Conservation (phyloP, 2,888 invertebrate species). For the Perithous albicinctus region DNA sequence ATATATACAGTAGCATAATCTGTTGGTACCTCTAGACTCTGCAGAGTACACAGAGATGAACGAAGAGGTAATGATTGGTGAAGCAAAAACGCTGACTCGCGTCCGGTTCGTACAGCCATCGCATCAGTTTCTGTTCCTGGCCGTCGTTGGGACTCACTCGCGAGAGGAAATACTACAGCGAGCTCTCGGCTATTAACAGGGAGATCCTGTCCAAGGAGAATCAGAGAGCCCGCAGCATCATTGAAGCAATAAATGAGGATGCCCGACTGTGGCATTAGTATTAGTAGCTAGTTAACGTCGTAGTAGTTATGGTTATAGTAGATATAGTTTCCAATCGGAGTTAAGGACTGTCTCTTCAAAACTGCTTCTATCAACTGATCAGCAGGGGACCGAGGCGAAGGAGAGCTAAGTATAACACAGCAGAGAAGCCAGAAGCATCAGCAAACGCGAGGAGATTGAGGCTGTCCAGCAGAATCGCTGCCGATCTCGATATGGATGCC, state of each 20-base stretch:
- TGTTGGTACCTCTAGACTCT: slow-evolving; percentile 18
- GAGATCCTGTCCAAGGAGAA: slow-evolving; percentile 16
- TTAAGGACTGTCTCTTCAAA: slow-evolving; percentile 12
- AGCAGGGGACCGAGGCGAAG: background rate
- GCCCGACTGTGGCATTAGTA: background rate
- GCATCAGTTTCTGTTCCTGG: slow-evolving; percentile 46
- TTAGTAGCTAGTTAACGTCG: slow-evolving; percentile 19
- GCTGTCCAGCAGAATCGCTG: slow-evolving; percentile 46
- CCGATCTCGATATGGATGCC: slow-evolving; percentile 64
- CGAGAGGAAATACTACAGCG: slow-evolving; percentile 54
- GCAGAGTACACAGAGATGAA: slow-evolving; percentile 27
- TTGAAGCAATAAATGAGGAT: background rate
- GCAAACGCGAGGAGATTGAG: slow-evolving; percentile 1
- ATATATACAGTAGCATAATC: background rate
- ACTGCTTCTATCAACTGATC: slow-evolving; percentile 2
- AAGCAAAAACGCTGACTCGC: slow-evolving; percentile 67
- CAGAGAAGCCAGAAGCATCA: background rate
- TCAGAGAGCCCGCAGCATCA: background rate
- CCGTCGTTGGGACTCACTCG: slow-evolving; percentile 58
- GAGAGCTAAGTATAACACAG: background rate
- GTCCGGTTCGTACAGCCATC: slow-evolving; percentile 63
- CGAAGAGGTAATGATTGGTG: slow-evolving; percentile 65
- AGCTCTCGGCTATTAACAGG: slow-evolving; percentile 57
- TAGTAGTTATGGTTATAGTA: background rate
- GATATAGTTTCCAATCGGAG: slow-evolving; percentile 8